Conservation (phyloP, 2,113 vertebrate species). For the Camelus dromedarius region DNA sequence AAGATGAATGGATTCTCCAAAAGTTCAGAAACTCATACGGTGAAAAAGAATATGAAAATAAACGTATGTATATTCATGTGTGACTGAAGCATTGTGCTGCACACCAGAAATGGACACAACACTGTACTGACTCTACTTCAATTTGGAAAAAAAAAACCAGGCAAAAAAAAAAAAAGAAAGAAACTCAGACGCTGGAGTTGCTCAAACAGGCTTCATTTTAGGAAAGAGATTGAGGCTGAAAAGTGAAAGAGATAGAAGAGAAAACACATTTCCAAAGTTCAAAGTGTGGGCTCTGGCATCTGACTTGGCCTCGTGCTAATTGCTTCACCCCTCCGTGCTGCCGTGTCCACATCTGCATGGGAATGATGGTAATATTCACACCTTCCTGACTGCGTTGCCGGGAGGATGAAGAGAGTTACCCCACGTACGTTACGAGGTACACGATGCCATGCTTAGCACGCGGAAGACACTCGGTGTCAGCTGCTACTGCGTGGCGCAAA, state of each 20-base stretch:
- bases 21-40: not conserved
- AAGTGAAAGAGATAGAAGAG: not conserved
- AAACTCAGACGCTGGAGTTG: not conserved
- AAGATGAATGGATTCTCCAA: no score
- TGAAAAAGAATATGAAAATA: no score
- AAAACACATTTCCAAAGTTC: not conserved
- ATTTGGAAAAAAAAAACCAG: no score
- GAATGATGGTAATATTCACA: not conserved
- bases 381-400: not conserved
- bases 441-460: not conserved
- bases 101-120: no score
- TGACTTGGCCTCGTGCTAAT: not conserved
- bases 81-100: no score
- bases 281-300: not conserved
- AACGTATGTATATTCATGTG: no score
- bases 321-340: not conserved
- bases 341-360: not conserved
- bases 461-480: not conserved
- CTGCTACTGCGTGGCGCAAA: not conserved
- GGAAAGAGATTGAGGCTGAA: not conserved
- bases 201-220: not conserved
- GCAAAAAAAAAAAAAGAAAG: not conserved
- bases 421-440: not conserved
- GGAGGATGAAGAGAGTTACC: not conserved
- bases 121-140: no score